These are phyloP conservation scores for Agonopterix heracliana DNA, from an alignment of 2,888 invertebrate genomes.

Conservation along the genomic window DNA sequence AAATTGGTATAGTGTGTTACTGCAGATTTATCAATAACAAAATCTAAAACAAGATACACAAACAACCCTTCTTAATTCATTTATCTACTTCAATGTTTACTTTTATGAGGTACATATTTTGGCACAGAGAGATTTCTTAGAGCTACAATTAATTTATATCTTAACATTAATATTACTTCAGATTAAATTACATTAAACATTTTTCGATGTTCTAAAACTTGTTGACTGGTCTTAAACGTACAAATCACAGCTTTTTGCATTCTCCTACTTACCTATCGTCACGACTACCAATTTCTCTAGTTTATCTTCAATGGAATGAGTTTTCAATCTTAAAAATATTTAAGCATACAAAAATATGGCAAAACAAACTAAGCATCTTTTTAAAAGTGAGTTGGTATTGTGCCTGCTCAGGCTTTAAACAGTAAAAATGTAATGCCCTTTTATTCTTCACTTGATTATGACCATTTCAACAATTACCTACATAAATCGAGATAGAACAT, in stretches of 20 bases:
- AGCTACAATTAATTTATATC: slow-evolving; percentile 66
- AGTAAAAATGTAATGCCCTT: too few relatives aligned
- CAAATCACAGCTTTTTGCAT: slow-evolving; percentile 74
- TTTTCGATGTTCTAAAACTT: slow-evolving; percentile 75
- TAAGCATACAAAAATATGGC: slow-evolving; percentile 61
- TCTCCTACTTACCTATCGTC: slow-evolving; percentile 69
- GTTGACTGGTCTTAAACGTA: slow-evolving; percentile 76
- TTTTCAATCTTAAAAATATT: slow-evolving; percentile 47
- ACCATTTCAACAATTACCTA: too few relatives aligned
- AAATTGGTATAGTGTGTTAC: too few relatives aligned
- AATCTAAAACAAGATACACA: slow-evolving; percentile 40
- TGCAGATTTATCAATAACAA: not conserved
- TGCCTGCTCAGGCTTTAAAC: too few relatives aligned
- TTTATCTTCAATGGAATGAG: slow-evolving; percentile 64
- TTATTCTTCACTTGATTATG: too few relatives aligned
- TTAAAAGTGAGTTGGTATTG: not conserved
- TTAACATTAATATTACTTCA: slow-evolving; percentile 57
- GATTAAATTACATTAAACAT: slow-evolving; percentile 63
- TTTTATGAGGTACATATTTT: slow-evolving; percentile 88
- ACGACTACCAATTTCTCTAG: slow-evolving; percentile 61
- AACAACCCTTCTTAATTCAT: slow-evolving; percentile 57
- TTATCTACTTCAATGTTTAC: slow-evolving; percentile 70
- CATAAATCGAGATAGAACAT: too few relatives aligned
- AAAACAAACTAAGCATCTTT: slow-evolving; percentile 25
- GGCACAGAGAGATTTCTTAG: slow-evolving; percentile 84